Evolutionary conservation across 2,888 invertebrate species (phyloP), one percentile per base, ranked within the genome.

Genomic region (Cephus rjabovi): DNA sequence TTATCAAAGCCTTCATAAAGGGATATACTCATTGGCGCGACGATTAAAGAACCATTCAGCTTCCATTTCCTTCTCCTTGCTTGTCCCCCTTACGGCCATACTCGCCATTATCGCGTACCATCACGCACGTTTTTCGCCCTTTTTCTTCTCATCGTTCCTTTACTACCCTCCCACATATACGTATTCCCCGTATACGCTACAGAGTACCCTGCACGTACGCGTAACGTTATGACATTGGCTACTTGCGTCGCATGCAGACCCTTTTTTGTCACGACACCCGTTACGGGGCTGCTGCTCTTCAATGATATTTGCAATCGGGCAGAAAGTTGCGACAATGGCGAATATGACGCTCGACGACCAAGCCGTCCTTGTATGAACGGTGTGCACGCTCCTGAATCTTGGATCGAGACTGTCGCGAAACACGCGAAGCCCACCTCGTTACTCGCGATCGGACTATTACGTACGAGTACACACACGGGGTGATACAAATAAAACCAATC

Each of bases 171-270:
- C 71, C 23, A 56, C 56, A 23, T 23, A 56, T 23, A 56, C 23
- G 56, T 56, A 56, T 23, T 56, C 9, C 56, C 23, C 23, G 3
- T 56, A 23, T 23, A 56, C 6, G 56, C 56, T 23, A 56, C 56
- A 1, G 12, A 9, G 56, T 23, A 23, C 6, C 23, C 56, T 23
- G 56, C 3, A 23, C 23, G 23, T 23, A 56, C 23, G 56, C 0
- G 23, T 23, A 56, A 23, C 56, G 23, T 56, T 56, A 56, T 56
- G 56, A 56, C 23, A 56, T 56, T 56, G 56, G 56, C 56, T 56
- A 56, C 56, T 56, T 56, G 71, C 71, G 6, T 71, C 81, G 88
- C 88, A 89, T 87, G 89, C 87, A 87, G 86, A 86, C 87, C 77
- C 79, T 82, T 89, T 88, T 87, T 88, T 87, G 84, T 83, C 11